phyloP scores from a whole-genome alignment of 2,113 vertebrate genomes.

The Macrotis lagotis region DNA sequence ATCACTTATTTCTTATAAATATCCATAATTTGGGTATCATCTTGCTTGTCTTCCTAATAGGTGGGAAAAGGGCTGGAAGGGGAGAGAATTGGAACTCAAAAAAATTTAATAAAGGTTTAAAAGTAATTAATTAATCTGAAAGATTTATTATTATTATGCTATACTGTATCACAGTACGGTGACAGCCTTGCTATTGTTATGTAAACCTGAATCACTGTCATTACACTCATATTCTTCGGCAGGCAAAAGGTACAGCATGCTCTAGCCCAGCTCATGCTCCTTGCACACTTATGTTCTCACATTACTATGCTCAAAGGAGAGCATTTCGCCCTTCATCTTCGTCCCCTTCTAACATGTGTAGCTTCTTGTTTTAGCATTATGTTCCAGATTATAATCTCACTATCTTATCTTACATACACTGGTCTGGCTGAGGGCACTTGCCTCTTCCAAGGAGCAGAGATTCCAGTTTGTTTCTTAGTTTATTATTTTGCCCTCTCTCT shows the following conservation, averaged over 20 bases:
- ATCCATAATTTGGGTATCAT: not conserved
- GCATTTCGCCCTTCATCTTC: constrained; percentile 2
- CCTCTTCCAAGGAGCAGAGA: constrained; percentile 49
- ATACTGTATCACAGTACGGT: not conserved
- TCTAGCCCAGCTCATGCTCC: not conserved
- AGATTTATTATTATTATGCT: not conserved
- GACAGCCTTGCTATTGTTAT: not conserved
- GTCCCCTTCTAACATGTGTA: constrained; percentile 27
- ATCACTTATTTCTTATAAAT: not conserved
- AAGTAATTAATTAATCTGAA: not conserved
- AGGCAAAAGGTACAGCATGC: not conserved
- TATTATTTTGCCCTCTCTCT: constrained; percentile 49
- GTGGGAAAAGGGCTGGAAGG: not conserved
- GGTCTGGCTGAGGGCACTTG: constrained; percentile 44
- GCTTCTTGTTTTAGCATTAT: constrained; percentile 42
- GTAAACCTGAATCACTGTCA: not conserved
- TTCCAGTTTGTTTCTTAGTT: constrained; percentile 21
- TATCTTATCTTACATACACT: constrained; percentile 50
- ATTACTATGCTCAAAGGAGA: not conserved
- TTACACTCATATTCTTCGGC: not conserved
- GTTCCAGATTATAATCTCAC: constrained; percentile 54
- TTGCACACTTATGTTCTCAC: not conserved
- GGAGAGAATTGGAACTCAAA: not conserved
- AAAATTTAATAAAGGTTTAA: not conserved
- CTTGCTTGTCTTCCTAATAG: not conserved